Conservation (phyloP, 1,140 invertebrate species). For the Ceratina australensis region DNA sequence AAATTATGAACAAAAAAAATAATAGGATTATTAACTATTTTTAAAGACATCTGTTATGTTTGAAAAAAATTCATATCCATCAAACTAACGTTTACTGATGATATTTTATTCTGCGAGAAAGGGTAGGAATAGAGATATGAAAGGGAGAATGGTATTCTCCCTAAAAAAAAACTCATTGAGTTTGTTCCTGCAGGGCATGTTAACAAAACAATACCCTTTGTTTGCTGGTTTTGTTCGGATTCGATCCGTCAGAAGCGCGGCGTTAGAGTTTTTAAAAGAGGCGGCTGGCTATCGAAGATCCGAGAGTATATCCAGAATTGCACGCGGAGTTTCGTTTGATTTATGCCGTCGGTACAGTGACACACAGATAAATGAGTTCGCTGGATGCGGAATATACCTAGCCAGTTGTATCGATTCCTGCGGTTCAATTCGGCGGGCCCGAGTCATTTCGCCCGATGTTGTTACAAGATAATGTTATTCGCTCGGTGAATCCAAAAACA, state of each 20-base stretch:
- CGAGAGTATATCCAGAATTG: not conserved
- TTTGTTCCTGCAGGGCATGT: conserved; percentile 42
- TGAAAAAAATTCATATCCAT: too few species aligned
- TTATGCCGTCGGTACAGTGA: conserved; percentile 28
- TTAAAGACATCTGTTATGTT: too few species aligned
- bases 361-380: conserved; percentile 26
- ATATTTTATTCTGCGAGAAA: too few species aligned
- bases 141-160: too few species aligned
- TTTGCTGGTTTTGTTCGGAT: not conserved
- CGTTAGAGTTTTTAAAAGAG: conserved; percentile 17
- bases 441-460: not conserved
- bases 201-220: conserved; percentile 28
- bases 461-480: not conserved
- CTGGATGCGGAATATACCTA: not conserved
- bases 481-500: too few species aligned
- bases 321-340: conserved; percentile 27
- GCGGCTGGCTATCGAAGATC: not conserved
- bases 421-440: not conserved
- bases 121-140: not conserved
- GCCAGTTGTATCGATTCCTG: conserved; percentile 24
- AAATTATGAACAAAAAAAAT: too few species aligned
- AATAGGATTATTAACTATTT: too few species aligned
- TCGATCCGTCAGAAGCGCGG: not conserved
- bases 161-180: not conserved
- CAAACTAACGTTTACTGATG: too few species aligned